A percentile compares a stretch with the other conserved stretches of the same genome.
These are phyloP conservation scores for Oscheius sp. DNA, from an alignment of 2,888 invertebrate species.

Conservation along the genomic window DNA sequence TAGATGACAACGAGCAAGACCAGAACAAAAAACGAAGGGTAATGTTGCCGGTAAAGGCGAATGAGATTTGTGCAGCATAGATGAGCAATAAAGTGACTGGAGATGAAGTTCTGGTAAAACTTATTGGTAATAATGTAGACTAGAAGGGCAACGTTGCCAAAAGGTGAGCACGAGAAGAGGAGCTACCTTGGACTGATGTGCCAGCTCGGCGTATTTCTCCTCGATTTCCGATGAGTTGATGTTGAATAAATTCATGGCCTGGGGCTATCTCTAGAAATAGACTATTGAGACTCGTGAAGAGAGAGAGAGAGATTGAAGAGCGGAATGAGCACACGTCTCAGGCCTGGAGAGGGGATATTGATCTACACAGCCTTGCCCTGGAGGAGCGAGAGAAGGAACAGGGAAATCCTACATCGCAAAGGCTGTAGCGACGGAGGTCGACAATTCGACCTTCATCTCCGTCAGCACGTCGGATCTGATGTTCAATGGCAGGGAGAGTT, in stretches of 20 bases:
- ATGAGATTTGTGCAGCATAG: conserved; percentile 71
- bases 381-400: conserved; percentile 80
- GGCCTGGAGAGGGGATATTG: conserved; percentile 22
- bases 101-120: conserved; percentile 72
- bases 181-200: conserved; percentile 48
- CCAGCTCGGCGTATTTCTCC: conserved; percentile 51
- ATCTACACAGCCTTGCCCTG: conserved; percentile 30
- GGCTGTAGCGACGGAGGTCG: conserved; percentile 99
- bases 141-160: conserved; percentile 65
- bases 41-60: no score
- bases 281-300: background rate
- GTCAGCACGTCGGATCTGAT: conserved; percentile 98
- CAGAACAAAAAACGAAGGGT: conserved; percentile 38
- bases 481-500: conserved; percentile 97
- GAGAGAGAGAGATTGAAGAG: conserved; percentile 8
- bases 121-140: conserved; percentile 67
- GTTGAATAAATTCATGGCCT: conserved; percentile 39
- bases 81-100: conserved; percentile 73
- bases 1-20: conserved; percentile 66
- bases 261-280: background rate
- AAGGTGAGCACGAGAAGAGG: conserved; percentile 48
- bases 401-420: conserved; percentile 99
- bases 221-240: conserved; percentile 53
- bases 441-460: conserved; percentile 98
- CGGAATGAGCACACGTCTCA: conserved; percentile 8